These are phyloP conservation scores for Halesus radiatus DNA, from an alignment of 1,140 invertebrate species.

Conservation along the genomic window DNA sequence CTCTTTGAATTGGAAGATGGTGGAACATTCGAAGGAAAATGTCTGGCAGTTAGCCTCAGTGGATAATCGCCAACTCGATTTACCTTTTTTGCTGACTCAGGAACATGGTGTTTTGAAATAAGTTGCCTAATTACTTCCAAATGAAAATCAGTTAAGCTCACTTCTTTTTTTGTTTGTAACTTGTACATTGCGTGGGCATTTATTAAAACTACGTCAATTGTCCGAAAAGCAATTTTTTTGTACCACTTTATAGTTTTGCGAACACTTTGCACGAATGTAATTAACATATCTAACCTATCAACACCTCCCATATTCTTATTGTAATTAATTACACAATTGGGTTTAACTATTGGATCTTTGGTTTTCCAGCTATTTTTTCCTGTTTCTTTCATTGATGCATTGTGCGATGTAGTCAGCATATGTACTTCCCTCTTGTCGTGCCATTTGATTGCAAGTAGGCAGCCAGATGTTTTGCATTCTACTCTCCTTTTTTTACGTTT, in stretches of 20 bases:
- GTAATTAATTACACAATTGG: background rate
- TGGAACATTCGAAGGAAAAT: background rate
- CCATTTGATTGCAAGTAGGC: constrained; percentile 27
- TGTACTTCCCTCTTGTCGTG: constrained; percentile 27
- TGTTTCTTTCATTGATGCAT: constrained; percentile 2
- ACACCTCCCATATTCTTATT: constrained; percentile 20
- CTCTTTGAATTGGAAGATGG: background rate
- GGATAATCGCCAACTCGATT: background rate
- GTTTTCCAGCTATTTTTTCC: constrained; percentile 13
- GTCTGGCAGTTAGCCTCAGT: background rate
- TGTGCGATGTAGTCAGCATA: constrained; percentile 2
- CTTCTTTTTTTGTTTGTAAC: background rate
- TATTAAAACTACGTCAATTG: constrained; percentile 19
- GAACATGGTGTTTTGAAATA: constrained; percentile 16
- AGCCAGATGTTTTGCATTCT: background rate
- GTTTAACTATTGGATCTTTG: constrained; percentile 5
- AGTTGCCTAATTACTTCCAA: constrained; percentile 13
- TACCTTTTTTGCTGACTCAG: background rate
- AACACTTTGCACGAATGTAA: background rate
- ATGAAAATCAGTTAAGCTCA: constrained; percentile 14
- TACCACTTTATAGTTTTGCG: background rate
- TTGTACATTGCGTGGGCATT: constrained; percentile 24
- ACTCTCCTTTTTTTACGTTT: constrained; percentile 10
- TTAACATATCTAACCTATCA: constrained; percentile 15
- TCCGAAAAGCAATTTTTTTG: constrained; percentile 21